Conservation (phyloP, 23 tunicate genomes). For the Ciona savignyi region DNA sequence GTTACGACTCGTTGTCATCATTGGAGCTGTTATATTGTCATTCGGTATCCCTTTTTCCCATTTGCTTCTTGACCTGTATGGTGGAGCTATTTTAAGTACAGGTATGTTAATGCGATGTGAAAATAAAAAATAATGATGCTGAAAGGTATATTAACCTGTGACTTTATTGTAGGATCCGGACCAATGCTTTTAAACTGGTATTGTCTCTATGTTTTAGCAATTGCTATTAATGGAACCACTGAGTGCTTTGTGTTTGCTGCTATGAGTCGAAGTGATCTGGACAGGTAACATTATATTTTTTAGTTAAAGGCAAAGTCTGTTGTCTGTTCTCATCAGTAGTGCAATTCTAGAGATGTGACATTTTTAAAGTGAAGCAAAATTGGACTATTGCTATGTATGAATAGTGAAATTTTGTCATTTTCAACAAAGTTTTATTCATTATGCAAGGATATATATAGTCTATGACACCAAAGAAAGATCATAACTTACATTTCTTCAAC, state of each 20-base stretch:
- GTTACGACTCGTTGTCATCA: constrained; percentile 63
- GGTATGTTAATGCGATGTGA: constrained; percentile 27
- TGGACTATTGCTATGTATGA: too few relatives aligned
- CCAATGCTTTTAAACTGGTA: constrained; percentile 58
- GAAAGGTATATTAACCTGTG: background rate
- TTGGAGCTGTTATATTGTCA: constrained; percentile 45
- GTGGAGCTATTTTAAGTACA: constrained; percentile 61
- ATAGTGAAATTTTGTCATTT: too few relatives aligned
- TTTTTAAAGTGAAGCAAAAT: too few relatives aligned
- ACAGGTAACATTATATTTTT: too few relatives aligned
- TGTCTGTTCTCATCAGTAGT: too few relatives aligned
- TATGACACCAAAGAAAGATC: too few relatives aligned
- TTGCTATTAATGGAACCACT: constrained; percentile 92
- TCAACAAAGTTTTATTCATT: too few relatives aligned
- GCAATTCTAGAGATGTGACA: too few relatives aligned
- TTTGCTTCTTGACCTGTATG: constrained; percentile 71
- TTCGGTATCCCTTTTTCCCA: constrained; percentile 79
- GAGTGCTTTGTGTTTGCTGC: constrained; percentile 95
- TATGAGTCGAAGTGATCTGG: constrained; percentile 62
- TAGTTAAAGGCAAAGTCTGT: too few relatives aligned
- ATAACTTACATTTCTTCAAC: too few relatives aligned
- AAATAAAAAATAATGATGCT: background rate
- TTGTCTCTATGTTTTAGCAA: constrained; percentile 70
- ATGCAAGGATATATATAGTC: too few relatives aligned
- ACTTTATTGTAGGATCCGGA: constrained; percentile 50